Conservation (phyloP, 2,888 invertebrate genomes). For the Leptopilina myrica region DNA sequence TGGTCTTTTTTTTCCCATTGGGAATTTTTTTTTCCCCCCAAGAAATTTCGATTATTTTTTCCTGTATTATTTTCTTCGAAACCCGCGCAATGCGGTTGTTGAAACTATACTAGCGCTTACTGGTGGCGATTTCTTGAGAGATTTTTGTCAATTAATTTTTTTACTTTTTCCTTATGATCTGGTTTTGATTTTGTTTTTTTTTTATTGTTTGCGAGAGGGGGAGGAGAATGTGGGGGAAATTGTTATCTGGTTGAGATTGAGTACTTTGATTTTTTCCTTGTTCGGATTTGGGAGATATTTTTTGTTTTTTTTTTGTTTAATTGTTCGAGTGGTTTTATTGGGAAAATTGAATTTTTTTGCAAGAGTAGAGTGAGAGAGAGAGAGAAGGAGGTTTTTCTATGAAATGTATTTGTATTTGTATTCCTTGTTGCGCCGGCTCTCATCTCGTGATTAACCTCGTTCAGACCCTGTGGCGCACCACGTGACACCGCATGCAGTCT, state of each 20-base stretch:
- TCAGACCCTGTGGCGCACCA: constrained; percentile 72
- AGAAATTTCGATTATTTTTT: background rate
- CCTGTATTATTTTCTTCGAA: constrained; percentile 31
- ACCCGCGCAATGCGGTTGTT: constrained; percentile 50
- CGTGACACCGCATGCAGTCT: constrained; percentile 66
- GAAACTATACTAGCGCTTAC: constrained; percentile 63
- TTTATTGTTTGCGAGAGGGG: background rate
- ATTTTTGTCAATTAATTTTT: background rate
- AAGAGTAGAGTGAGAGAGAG: background rate
- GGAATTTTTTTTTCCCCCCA: background rate
- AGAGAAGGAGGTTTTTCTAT: background rate
- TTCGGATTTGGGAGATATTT: background rate
- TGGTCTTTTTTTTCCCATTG: background rate
- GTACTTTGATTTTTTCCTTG: background rate
- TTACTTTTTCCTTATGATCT: background rate
- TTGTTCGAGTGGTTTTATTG: background rate
- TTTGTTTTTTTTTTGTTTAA: background rate
- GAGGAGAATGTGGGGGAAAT: no score
- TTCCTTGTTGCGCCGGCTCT: constrained; percentile 71
- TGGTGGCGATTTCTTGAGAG: constrained; percentile 54
- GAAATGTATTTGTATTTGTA: constrained; percentile 32
- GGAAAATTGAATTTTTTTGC: constrained; percentile 20
- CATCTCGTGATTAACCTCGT: constrained; percentile 73
- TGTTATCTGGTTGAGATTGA: no score
- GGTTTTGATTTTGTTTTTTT: background rate